phyloP scores from a whole-genome alignment of 2,797 vertebrate species.

The Allenopithecus nigroviridis region DNA sequence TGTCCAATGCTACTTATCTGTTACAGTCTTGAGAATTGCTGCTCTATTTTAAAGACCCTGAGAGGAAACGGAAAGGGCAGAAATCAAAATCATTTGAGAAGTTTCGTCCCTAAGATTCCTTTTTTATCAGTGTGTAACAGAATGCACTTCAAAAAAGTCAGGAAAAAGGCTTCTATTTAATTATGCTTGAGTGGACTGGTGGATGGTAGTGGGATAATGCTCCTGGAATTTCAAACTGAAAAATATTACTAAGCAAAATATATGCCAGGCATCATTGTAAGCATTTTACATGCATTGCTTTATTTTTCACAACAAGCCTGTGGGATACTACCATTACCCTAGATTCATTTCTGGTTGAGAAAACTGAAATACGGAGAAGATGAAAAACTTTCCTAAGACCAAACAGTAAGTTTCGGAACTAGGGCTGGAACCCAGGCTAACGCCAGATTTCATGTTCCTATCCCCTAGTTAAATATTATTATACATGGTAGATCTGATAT shows the following conservation, averaged over 20 bases:
- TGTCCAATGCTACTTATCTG: neutral
- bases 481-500: neutral
- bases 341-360: neutral
- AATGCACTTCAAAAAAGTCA: neutral
- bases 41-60: slow-evolving; percentile 7
- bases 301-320: slow-evolving; percentile 23
- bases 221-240: neutral
- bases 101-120: neutral
- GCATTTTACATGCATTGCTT: neutral
- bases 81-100: neutral
- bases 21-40: neutral
- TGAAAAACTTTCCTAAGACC: neutral
- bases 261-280: neutral
- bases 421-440: neutral
- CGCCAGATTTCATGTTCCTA: neutral
- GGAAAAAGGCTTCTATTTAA: neutral
- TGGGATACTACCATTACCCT: neutral
- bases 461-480: neutral
- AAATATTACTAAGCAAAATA: neutral
- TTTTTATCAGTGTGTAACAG: neutral
- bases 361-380: neutral
- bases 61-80: neutral
- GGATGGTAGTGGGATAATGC: neutral
- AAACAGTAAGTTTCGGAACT: neutral
- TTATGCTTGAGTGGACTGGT: neutral